Evolutionary conservation across 1,140 invertebrate genomes (phyloP), one percentile per base, ranked within the genome.

Genomic region (Drosophila aff.): DNA sequence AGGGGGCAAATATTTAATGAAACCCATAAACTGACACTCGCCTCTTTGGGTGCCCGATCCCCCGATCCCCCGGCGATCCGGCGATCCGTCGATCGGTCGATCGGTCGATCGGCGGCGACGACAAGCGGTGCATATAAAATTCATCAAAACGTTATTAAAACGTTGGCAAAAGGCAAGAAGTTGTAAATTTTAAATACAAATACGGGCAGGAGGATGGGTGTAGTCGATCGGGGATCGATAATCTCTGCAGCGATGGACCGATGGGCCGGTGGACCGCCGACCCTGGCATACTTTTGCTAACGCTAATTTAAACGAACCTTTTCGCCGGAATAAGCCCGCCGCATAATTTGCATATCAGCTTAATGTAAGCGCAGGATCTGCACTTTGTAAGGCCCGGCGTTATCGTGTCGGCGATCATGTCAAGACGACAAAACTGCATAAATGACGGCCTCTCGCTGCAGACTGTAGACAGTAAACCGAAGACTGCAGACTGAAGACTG

Each of bases 131-230:
- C 81, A 90, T 90, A 89, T 89, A 79, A 89, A 89, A 90, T 85
- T 90, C 81, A 89, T 85, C 85, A 85, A 89, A 89, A 90, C 75
- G 82, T 89, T 89, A 89, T 89, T 90, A 90, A 89, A 89, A 89
- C 63, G 84, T 84, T 89, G 59, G 52, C 50, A 67, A 55, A 68
- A 84, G 80, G 80, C 74, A 71, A 81, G 69, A 74, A 81, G 81
- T 81, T 89, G 85, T 89, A 89, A 84, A 90, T 90, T 89, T 89
- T 84, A 89, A 89, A 89, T 87, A 89, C 84, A 89, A 89, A 89
- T 81, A 89, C 75, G 72, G 43, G 53, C 47, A 52, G 33, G 44
- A 65, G 67, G 31, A 55, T 57, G 53, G 53, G 53, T 57, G 36
- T 40, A 57, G 21, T 40, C 67, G 65, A 76, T 72, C 81, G 62